These are phyloP conservation scores for Tetanocera ferruginea DNA, from an alignment of 2,888 invertebrate genomes.

Conservation along the genomic window DNA sequence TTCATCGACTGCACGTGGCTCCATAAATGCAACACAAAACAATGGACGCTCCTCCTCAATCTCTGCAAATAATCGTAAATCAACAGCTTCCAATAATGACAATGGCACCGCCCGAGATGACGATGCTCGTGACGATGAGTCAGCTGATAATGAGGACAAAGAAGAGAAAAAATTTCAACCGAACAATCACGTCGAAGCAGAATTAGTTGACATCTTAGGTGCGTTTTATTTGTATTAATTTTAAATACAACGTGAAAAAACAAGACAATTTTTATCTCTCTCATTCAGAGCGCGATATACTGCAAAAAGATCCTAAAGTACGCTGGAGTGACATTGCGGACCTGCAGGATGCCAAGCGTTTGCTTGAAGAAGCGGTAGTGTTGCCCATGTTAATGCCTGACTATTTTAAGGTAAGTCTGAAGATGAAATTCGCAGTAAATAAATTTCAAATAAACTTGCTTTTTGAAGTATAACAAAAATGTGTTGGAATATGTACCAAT, in stretches of 20 bases:
- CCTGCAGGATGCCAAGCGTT: slow-evolving; percentile 86
- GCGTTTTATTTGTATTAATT: slow-evolving; percentile 42
- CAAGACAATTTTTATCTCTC: slow-evolving; percentile 16
- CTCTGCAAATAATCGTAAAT: slow-evolving; percentile 49
- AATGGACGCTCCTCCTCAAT: slow-evolving; percentile 41
- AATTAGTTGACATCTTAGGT: slow-evolving; percentile 93
- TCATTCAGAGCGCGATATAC: slow-evolving; percentile 88
- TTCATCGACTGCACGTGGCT: slow-evolving; percentile 46
- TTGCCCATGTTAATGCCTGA: slow-evolving; percentile 98
- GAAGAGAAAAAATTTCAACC: slow-evolving; percentile 91
- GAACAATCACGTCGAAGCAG: slow-evolving; percentile 83
- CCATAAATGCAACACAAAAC: slow-evolving; percentile 45
- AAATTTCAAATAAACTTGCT: too few relatives aligned
- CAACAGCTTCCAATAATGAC: slow-evolving; percentile 47
- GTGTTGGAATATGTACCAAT: too few relatives aligned
- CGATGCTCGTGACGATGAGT: slow-evolving; percentile 74
- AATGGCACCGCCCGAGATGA: slow-evolving; percentile 72
- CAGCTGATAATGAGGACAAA: slow-evolving; percentile 80
- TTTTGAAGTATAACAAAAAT: too few relatives aligned
- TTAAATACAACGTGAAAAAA: not conserved
- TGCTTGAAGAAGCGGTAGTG: slow-evolving; percentile 97
- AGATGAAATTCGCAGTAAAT: not conserved
- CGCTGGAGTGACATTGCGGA: slow-evolving; percentile 96
- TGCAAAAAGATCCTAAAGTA: slow-evolving; percentile 96
- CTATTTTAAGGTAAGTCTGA: slow-evolving; percentile 86